Conservation (phyloP, 2,113 vertebrate species). For the Balaeniceps rex region DNA sequence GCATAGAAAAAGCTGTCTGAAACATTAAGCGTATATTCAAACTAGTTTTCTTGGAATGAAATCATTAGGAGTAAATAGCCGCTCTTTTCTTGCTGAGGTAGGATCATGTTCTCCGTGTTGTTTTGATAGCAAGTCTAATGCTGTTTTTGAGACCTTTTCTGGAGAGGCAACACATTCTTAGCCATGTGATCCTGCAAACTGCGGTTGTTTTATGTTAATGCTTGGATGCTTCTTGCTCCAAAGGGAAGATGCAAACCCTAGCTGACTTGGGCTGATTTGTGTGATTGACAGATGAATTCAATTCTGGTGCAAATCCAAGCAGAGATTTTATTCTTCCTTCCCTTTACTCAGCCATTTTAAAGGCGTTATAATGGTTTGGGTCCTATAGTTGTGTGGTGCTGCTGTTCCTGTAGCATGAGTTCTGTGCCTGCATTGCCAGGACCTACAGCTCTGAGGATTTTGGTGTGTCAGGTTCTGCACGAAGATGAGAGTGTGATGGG, state of each 20-base stretch:
- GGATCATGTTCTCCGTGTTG: background rate
- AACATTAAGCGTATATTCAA: background rate
- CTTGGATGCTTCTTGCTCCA: background rate
- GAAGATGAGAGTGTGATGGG: fast-evolving
- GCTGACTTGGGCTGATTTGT: background rate
- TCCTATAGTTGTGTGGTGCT: background rate
- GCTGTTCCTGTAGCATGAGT: background rate
- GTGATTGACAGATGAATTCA: background rate
- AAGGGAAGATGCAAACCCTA: background rate
- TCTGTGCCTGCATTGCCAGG: fast-evolving
- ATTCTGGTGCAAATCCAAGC: background rate
- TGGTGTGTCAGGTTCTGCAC: background rate
- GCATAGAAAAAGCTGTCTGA: constrained; percentile 3
- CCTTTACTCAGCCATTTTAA: background rate
- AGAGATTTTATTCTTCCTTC: background rate
- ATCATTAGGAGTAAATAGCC: background rate
- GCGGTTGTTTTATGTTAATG: background rate
- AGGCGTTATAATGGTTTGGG: fast-evolving
- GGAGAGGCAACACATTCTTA: background rate
- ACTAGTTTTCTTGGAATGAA: background rate
- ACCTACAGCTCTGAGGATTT: background rate
- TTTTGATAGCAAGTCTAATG: background rate
- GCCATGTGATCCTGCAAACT: background rate
- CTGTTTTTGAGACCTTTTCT: background rate
- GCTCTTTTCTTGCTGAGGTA: background rate